Percentiles rank a stretch among this genome's conserved stretches.
phyloP scores from a whole-genome alignment of 2,113 vertebrate genomes.

The Mungos mungo region DNA sequence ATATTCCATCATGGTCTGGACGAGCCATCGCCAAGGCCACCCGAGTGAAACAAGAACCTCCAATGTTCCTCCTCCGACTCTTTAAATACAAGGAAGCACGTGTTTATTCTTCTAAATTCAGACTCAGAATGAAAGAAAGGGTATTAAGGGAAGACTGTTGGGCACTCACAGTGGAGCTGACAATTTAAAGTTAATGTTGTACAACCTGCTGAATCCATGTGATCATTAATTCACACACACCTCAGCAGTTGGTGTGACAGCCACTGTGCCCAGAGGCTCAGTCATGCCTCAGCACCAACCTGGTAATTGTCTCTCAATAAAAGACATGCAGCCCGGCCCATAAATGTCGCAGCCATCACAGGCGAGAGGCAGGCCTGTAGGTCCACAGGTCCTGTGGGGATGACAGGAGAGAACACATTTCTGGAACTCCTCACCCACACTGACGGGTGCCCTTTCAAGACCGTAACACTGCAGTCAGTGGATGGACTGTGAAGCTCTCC shows the following conservation, averaged over 20 bases:
- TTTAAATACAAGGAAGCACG: neutral
- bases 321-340: conserved; percentile 60
- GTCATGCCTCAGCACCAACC: conserved; percentile 57
- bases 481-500: neutral
- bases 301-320: conserved; percentile 75
- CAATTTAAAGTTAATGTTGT: conserved; percentile 77
- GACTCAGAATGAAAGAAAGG: conserved; percentile 45
- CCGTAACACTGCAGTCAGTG: neutral
- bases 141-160: neutral
- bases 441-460: conserved; percentile 67
- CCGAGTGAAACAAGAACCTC: neutral
- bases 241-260: conserved; percentile 73
- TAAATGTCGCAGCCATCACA: conserved; percentile 74
- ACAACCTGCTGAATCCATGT: conserved; percentile 76
- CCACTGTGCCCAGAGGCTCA: conserved; percentile 71
- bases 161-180: conserved; percentile 57
- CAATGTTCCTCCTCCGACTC: neutral
- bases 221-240: conserved; percentile 83
- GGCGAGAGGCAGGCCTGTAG: conserved; percentile 55
- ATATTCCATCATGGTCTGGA: accelerated
- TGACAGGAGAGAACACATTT: conserved; percentile 66
- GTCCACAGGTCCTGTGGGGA: conserved; percentile 63
- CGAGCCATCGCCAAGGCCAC: neutral
- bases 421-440: conserved; percentile 72
- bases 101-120: conserved; percentile 61